Base-by-base conservation (phyloP, 2,797 vertebrate species). In the Aplochiton taeniatus region DNA sequence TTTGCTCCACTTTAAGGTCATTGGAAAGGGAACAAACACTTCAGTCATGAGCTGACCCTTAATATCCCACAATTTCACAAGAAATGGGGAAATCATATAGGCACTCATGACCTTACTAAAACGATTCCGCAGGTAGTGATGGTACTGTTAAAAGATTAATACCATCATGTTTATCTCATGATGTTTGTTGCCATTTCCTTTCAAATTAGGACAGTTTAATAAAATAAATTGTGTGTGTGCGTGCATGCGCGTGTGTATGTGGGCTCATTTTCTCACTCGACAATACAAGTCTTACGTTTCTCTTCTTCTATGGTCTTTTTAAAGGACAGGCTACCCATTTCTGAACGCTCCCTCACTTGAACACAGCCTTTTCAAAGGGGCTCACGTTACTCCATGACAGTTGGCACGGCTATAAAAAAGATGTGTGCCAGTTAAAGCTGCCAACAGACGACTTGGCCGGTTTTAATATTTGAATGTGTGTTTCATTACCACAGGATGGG, bases 391-490 rank as follows among this genome's bases (percentile, higher is more conserved):
- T 83, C 84, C 76, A 79, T 79, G 82, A 81, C 83, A 87, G 85
- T 90, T 89, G 87, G 85, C 85, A 88, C 85, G 83, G 78, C 72
- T 76, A 80, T 90, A 80, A 84, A 86, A 80, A 76, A 77, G 65
- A 19, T 83, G 74, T 80, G 74, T 85, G 88, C 89, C 85, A 89
- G 86, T 77, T 70, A 62, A 72, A 75, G 83, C 84, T 90, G 89
- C 86, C 89, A 90, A 70, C 77, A 76, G 84, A 86, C 88, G 86
- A 85, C 87, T 87, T 86, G 86, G 84, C 83, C 73, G 84, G 84
- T 87, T 91, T 92, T 92, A 90, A 91, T 92, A 93, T 93, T 93
- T 91, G 89, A 92, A 93, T 93, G 87, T 89, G 88, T 90, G 31
- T 62, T 93, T 92, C 90, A 92, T 92, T 93, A 91, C 88, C 85